Evolutionary conservation across 2,113 vertebrate species (phyloP).

Genomic region (Struthio camelus): DNA sequence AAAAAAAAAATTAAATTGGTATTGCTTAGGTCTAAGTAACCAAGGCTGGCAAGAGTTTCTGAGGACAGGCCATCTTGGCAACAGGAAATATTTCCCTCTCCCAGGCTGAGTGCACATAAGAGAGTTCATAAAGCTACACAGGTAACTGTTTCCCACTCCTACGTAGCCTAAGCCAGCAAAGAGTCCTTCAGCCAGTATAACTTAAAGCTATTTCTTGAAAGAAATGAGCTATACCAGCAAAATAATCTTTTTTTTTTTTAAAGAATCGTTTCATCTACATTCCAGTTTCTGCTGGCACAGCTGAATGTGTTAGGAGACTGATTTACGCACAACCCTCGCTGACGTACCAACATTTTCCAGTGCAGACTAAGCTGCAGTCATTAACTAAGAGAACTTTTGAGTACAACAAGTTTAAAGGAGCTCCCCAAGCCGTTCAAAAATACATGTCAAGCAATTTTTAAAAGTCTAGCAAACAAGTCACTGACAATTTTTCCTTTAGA

Average conservation of each 20-base stretch:
- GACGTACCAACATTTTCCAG: conserved; percentile 9
- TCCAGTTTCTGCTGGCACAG: conserved; percentile 46
- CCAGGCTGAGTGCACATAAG: background rate
- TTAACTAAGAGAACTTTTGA: conserved; percentile 32
- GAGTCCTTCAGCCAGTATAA: background rate
- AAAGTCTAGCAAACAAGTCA: background rate
- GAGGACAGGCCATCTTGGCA: background rate
- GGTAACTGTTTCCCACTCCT: background rate
- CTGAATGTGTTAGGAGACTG: conserved; percentile 21
- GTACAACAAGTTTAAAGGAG: background rate
- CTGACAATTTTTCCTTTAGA: background rate
- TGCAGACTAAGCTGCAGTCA: conserved; percentile 41
- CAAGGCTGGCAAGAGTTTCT: background rate
- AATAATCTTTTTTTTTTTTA: background rate
- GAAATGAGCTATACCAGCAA: conserved; percentile 8
- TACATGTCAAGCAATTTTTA: background rate
- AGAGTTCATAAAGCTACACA: background rate
- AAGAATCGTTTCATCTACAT: conserved; percentile 12
- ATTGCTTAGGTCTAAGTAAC: background rate
- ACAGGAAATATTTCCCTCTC: background rate
- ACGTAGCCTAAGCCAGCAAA: background rate
- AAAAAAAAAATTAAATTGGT: background rate
- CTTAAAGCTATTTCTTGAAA: conserved; percentile 2
- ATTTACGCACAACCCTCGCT: conserved; percentile 10
- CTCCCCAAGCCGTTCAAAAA: background rate